These are phyloP conservation scores for Drosophila sp. DNA, from an alignment of 1,140 invertebrate genomes.

Conservation along the genomic window DNA sequence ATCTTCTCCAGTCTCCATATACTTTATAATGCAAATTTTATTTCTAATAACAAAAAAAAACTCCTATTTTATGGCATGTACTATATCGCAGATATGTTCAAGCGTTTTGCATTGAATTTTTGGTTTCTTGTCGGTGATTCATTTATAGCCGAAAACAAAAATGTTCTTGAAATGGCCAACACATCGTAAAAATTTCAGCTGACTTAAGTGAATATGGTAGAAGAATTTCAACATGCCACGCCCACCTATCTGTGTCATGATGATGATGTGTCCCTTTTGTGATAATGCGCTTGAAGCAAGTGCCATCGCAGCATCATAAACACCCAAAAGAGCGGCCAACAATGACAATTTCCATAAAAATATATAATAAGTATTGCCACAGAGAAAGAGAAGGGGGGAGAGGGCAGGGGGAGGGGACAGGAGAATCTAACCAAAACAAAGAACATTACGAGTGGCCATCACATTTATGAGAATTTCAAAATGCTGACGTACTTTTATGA, in stretches of 20 bases:
- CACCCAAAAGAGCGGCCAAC: conserved; percentile 23
- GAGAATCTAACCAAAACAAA: conserved; percentile 25
- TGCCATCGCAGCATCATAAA: conserved; percentile 39
- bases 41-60: too few relatives aligned
- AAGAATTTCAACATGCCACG: conserved; percentile 26
- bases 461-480: conserved; percentile 56
- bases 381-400: too few relatives aligned
- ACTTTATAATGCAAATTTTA: too few relatives aligned
- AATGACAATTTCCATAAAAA: conserved; percentile 62
- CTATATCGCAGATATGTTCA: background rate
- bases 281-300: conserved; percentile 19
- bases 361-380: conserved; percentile 35
- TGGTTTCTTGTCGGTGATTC: background rate
- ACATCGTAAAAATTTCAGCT: conserved; percentile 43
- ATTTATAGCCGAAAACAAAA: background rate
- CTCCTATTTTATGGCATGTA: background rate
- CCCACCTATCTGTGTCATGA: conserved; percentile 13
- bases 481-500: conserved; percentile 54
- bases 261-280: background rate
- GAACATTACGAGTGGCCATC: conserved; percentile 35
- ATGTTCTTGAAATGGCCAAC: conserved; percentile 20
- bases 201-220: conserved; percentile 51
- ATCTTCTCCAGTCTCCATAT: too few relatives aligned
- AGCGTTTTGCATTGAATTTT: background rate
- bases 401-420: background rate